Evolutionary conservation across 2,888 invertebrate species (phyloP).

Genomic region (Zhengitettix transpicula): DNA sequence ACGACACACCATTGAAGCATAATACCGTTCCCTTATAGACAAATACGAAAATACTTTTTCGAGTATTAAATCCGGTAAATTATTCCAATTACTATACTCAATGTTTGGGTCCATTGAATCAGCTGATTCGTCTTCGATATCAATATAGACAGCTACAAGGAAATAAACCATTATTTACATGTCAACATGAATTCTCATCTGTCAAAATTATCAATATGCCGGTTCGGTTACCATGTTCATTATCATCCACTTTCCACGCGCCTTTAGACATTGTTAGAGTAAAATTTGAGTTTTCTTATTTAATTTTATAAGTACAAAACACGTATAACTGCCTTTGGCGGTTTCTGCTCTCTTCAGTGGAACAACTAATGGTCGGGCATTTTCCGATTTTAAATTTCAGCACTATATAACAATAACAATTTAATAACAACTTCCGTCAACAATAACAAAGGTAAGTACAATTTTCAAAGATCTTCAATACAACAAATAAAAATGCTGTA

Average conservation of each 20-base stretch:
- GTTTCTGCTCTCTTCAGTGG: no score
- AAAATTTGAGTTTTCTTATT: no score
- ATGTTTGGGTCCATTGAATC: conserved; percentile 22
- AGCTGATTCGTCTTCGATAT: conserved; percentile 26
- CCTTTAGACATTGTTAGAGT: conserved; percentile 19
- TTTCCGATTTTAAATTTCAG: no score
- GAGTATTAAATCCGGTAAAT: conserved; percentile 52
- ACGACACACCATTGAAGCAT: conserved; percentile 50
- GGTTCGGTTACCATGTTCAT: conserved; percentile 20
- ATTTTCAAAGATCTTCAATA: no score
- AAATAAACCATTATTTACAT: neutral
- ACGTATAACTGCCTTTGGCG: no score
- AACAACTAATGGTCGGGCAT: no score
- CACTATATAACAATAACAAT: no score
- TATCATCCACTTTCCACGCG: conserved; percentile 24
- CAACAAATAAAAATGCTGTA: no score
- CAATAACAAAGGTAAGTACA: no score
- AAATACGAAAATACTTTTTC: conserved; percentile 53
- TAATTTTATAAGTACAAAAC: no score
- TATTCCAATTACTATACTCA: conserved; percentile 42
- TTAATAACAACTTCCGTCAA: no score
- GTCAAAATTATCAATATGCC: conserved; percentile 8
- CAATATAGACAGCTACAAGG: conserved; percentile 31
- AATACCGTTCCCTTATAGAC: conserved; percentile 49
- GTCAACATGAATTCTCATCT: neutral